A percentile compares a stretch with the other conserved stretches of the same genome.
Evolutionary conservation across 2,888 invertebrate species (phyloP).

Genomic region (Heliconius ismenius): DNA sequence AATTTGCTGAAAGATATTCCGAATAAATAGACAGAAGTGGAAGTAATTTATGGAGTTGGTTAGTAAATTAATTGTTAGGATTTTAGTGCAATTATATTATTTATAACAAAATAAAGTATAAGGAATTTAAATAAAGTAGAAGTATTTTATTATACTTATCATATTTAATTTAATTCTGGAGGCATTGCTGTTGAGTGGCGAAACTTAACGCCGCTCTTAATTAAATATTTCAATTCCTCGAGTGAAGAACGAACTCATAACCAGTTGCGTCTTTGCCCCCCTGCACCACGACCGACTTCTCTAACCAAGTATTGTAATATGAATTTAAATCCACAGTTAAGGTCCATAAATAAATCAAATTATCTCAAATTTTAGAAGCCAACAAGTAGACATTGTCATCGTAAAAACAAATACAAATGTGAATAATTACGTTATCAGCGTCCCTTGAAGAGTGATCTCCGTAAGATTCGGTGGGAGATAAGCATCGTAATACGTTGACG

Average conservation of each 20-base stretch:
- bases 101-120: no score
- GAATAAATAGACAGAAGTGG: slow-evolving; percentile 36
- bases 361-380: not conserved
- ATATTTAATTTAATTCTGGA: not conserved
- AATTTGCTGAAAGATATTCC: slow-evolving; percentile 39
- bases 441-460: slow-evolving; percentile 63
- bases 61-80: not conserved
- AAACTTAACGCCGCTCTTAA: no score
- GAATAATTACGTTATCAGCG: slow-evolving; percentile 54
- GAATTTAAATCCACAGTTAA: not conserved
- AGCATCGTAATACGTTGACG: slow-evolving; percentile 72
- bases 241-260: no score
- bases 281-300: no score
- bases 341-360: not conserved
- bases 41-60: slow-evolving; percentile 28
- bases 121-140: no score
- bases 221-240: no score
- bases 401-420: slow-evolving; percentile 7
- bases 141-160: no score
- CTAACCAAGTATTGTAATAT: no score
- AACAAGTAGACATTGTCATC: not conserved
- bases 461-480: slow-evolving; percentile 71
- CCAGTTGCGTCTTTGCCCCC: no score
- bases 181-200: no score
- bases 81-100: no score